Base-by-base conservation (phyloP, 2,797 vertebrate species). In the Remorina albescens region DNA sequence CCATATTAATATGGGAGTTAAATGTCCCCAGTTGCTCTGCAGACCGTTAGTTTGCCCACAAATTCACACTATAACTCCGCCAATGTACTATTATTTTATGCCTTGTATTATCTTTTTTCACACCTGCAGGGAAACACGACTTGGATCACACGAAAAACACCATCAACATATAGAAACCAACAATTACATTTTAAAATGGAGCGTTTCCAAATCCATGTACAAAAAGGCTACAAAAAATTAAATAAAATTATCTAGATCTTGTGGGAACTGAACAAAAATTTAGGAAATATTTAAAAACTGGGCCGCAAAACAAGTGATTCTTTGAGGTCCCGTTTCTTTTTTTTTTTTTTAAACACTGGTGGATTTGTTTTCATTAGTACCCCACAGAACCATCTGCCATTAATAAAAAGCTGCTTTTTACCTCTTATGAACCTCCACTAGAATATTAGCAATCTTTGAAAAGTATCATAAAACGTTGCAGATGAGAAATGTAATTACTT, bases 401-500 rank as follows among this genome's bases (percentile, higher is more conserved):
- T 59, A 72, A 74, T 51, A 30, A 58, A 15, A 58, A 51, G 26
- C 54, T 76, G 67, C 39, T 59, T 60, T 5, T 60, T 72, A n/a
- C 39, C 21, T 51, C 15, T 46, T 21, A 28, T 8, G 2, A 58
- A 62, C 55, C n/a, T 26, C 53, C 2, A 34, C 10, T 8, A 51
- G 9, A 21, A 34, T 26, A 64, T 50, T 30, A 44, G 34, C 44
- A 47, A 37, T 36, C 18, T 6, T 78, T 54, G 10, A 34, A 71
- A 59, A 73, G 67, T 26, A 41, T 58, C 34, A 71, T 58, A 16
- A 44, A 73, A 82, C 57, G 1, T 13, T 42, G n/a, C n/a, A 25
- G 5, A 63, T 64, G 60, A 67, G 46, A 63, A 66, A 60, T 44
- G 74, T 37, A 59, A 65, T 71, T 37, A 50, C 28, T 21, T 86